A percentile compares a stretch with the other conserved stretches of the same genome.
Conservation (phyloP, 2,888 invertebrate genomes). For the Lasioglossum lativentre region DNA sequence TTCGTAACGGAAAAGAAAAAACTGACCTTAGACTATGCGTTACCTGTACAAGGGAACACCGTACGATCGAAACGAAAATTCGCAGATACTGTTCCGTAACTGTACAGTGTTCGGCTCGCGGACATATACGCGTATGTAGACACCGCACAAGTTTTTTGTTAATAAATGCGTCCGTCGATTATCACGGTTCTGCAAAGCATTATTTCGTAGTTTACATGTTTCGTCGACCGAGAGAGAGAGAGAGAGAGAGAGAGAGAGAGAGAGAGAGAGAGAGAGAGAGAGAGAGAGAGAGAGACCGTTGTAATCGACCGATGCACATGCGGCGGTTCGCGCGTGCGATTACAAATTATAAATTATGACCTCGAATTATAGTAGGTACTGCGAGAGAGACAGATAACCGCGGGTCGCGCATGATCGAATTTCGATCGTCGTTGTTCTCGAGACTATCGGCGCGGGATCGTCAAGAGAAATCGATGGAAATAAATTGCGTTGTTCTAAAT, state of each 20-base stretch:
- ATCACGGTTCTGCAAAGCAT: conserved; percentile 25
- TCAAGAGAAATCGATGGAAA: conserved; percentile 16
- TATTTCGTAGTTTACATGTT: conserved; percentile 35
- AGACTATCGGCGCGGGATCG: conserved; percentile 6
- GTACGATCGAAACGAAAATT: conserved; percentile 10
- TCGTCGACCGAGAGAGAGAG: conserved; percentile 9
- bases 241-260: conserved; percentile 9
- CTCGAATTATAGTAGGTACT: no score
- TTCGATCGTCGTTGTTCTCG: conserved; percentile 37
- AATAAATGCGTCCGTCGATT: conserved; percentile 52
- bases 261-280: conserved; percentile 2
- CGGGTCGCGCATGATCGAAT: not conserved
- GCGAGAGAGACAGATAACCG: not conserved
- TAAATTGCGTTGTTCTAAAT: not conserved
- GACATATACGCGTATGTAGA: not conserved
- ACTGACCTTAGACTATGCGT: conserved; percentile 54
- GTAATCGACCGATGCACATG: conserved; percentile 57
- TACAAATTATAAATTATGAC: no score
- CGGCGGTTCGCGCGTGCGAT: conserved; percentile 14
- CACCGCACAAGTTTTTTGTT: conserved; percentile 55
- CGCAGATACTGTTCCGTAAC: not conserved
- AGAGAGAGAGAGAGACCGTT: conserved; percentile 30
- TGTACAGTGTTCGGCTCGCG: conserved; percentile 18
- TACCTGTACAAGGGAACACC: conserved; percentile 55
- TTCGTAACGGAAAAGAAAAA: conserved; percentile 65